A percentile compares a stretch with the other conserved stretches of the same genome.
Conservation (phyloP, 2,113 vertebrate genomes). For the Anarrhichthys ocellatus region DNA sequence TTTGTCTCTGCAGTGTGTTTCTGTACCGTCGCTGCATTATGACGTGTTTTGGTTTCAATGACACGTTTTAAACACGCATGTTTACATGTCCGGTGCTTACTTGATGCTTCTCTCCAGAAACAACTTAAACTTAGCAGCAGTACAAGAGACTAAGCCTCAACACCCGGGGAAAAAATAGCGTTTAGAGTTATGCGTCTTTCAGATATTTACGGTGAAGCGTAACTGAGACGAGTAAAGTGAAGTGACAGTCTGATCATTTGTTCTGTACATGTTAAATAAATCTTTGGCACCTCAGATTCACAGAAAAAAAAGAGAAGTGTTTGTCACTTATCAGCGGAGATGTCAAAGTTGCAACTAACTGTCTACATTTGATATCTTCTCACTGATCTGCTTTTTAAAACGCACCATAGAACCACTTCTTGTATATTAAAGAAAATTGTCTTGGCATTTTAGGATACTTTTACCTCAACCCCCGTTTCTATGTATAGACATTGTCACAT, state of each 20-base stretch:
- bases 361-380: neutral
- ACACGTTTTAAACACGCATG: neutral
- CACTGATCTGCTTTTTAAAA: neutral
- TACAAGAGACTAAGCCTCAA: neutral
- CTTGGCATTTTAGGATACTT: neutral
- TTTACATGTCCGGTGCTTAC: constrained; percentile 11
- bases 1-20: neutral
- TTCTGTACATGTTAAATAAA: constrained; percentile 34
- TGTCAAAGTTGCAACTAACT: neutral
- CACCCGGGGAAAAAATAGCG: neutral
- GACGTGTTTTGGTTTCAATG: neutral
- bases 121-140: neutral
- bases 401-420: neutral
- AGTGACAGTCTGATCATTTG: neutral
- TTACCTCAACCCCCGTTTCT: constrained; percentile 15
- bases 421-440: neutral
- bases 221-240: neutral
- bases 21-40: neutral
- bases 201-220: constrained; percentile 4
- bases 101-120: neutral
- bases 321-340: constrained; percentile 17
- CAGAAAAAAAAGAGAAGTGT: constrained; percentile 46
- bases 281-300: constrained; percentile 36
- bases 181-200: neutral
- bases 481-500: constrained; percentile 22